Base-by-base conservation (phyloP, 2,797 vertebrate genomes). In the Hoplostethus mediterraneus region DNA sequence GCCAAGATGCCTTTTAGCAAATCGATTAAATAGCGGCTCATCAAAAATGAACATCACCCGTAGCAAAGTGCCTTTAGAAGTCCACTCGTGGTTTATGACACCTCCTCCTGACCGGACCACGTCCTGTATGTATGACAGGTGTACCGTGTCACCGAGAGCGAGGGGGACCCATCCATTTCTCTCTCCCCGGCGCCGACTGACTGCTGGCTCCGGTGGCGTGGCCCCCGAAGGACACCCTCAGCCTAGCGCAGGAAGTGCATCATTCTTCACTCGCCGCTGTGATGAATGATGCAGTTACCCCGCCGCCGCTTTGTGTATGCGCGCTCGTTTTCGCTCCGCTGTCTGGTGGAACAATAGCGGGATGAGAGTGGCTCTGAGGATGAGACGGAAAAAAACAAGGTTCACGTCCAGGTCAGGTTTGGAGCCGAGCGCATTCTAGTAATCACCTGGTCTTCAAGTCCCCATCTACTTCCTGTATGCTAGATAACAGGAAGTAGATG, bases 211-310 rank as follows among this genome's bases (percentile, higher is more conserved):
- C 47, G 12, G 66, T 65, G 78, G 70, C 81, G 81, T 63, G 75
- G 83, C 21, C 21, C 83, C 81, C 52, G 79, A 88, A 91, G 88
- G 90, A 90, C 84, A 40, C 79, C 82, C 81, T 83, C 71, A 84
- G 81, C 64, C 71, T 75, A 80, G 67, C 64, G 67, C 48, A 77
- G 83, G 75, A 72, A 83, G 74, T 55, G 78, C 75, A n/a, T 84
- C 87, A 86, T 87, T 91, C 81, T 73, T 80, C 82, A 85, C 71
- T 80, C 73, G 17, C 53, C 31, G 0, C 75, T 70, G 73, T 90
- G 89, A 91, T 90, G 68, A 89, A 90, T 28, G 81, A 90, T 71
- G 86, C 74, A 14, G 84, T 71, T 64, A 78, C 72, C 75, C 75
- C 17, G 66, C 75, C 70, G 21, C 67, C 42, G 65, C 72, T 81